Percentiles rank a stretch among this genome's conserved stretches.
phyloP scores from a whole-genome alignment of 2,113 vertebrate genomes.

The Rhynchomys soricoides region DNA sequence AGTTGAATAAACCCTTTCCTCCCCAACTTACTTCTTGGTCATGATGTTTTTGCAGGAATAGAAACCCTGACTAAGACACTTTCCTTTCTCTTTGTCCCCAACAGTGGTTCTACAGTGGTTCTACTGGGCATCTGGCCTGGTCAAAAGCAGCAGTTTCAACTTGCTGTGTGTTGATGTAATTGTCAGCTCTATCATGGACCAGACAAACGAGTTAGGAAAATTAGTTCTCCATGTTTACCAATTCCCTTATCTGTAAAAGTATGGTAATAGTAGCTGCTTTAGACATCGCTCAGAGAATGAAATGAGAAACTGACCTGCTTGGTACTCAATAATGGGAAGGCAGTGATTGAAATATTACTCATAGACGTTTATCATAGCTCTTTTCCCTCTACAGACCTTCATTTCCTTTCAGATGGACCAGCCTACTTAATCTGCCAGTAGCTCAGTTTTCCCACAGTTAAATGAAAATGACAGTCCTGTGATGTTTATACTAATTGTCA shows the following conservation, averaged over 20 bases:
- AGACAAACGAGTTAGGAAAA: background rate
- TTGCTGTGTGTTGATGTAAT: background rate
- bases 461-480: background rate
- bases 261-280: background rate
- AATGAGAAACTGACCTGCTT: background rate
- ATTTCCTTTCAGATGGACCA: constrained; percentile 45
- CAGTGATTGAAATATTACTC: background rate
- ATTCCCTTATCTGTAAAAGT: background rate
- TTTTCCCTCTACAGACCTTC: background rate
- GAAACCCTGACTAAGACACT: too few species aligned
- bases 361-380: background rate
- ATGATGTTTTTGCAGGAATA: too few species aligned
- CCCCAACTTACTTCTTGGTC: too few species aligned
- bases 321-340: background rate
- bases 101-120: background rate
- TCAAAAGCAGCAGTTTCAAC: background rate
- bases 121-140: background rate
- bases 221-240: background rate
- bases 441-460: background rate
- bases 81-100: background rate
- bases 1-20: too few species aligned
- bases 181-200: background rate
- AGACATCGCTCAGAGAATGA: background rate
- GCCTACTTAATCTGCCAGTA: background rate
- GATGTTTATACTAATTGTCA: background rate